Conservation (phyloP, 2,113 vertebrate species). For the Condylura cristata region DNA sequence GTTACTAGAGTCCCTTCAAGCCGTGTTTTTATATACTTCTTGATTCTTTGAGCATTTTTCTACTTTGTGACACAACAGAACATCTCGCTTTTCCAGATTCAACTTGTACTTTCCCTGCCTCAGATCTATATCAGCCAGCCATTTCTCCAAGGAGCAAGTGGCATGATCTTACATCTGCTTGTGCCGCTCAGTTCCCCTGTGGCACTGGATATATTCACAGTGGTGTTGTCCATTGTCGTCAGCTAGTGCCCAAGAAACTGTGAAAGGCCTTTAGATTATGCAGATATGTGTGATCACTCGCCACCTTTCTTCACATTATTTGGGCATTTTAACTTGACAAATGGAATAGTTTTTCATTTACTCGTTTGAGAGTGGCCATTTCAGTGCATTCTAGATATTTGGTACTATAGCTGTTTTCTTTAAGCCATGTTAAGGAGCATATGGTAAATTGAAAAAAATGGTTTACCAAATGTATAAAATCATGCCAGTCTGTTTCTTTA, state of each 20-base stretch:
- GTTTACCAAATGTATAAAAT: neutral
- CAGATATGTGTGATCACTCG: neutral
- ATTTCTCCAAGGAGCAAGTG: neutral
- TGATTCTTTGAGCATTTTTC: neutral
- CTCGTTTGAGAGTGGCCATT: neutral
- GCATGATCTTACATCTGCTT: neutral
- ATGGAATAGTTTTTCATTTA: neutral
- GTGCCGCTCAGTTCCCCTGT: neutral
- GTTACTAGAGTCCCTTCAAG: neutral
- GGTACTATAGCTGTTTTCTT: neutral
- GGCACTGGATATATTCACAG: neutral
- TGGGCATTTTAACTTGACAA: constrained; percentile 22
- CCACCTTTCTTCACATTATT: neutral
- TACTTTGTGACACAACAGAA: neutral
- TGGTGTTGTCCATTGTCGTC: neutral
- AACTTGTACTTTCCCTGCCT: neutral
- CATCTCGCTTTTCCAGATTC: constrained; percentile 11
- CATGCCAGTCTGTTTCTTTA: constrained; percentile 15
- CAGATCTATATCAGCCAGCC: constrained; percentile 3
- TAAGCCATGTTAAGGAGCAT: constrained; percentile 1
- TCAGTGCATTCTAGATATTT: neutral
- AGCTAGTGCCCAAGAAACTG: neutral
- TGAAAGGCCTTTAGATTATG: neutral
- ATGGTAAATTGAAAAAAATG: constrained; percentile 7
- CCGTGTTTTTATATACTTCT: neutral